Evolutionary conservation across 1,140 invertebrate species (phyloP), one percentile per base, ranked within the genome.

Genomic region (Gryllus bimaculatus): DNA sequence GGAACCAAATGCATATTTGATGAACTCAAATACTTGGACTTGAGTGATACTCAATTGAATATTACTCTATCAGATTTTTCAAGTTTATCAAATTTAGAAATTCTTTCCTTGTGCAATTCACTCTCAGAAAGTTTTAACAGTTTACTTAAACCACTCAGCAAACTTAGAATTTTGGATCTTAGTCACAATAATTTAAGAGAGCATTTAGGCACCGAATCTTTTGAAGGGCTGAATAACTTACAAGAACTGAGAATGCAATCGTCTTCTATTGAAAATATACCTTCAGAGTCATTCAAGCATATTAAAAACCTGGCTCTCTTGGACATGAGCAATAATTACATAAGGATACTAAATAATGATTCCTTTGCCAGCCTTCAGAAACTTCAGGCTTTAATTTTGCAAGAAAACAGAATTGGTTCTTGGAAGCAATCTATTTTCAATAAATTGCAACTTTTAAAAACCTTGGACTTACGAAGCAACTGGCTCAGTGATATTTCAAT

Each of bases 331-430:
- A 83, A 83, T 0, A 90, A 90, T 79, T 86, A 86, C 82, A 83
- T 90, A 6, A 84, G 82, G 0, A 84, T 86, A 20, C 90, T 89
- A 89, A 86, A 87, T 26, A 79, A 82, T 7, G 83, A 81, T 15
- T 83, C 83, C 0, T 87, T 89, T 66, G 79, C 78, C 0, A 80
- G 83, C 0, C 86, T 88, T 80, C 81, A 82, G 7, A 82, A 82
- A 0, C 78, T 90, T 15, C 82, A 85, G 48, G 78, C 88, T 5
- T 66, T 90, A 0, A 85, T 84, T 7, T 78, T 90, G 7, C 82
- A 81, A 15, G 81, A 86, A 7, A 91, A 91, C 77, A 89, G 87
- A 74, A 86, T 90, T 15, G 86, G 78, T 89, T 89, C 87, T 80
- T 88, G 0, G 79, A 82, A 26, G 3, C 8, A 15, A 39, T 8